A percentile compares a stretch with the other conserved stretches of the same genome.
Conservation (phyloP, 1,140 invertebrate genomes). For the Colletes gigas region DNA sequence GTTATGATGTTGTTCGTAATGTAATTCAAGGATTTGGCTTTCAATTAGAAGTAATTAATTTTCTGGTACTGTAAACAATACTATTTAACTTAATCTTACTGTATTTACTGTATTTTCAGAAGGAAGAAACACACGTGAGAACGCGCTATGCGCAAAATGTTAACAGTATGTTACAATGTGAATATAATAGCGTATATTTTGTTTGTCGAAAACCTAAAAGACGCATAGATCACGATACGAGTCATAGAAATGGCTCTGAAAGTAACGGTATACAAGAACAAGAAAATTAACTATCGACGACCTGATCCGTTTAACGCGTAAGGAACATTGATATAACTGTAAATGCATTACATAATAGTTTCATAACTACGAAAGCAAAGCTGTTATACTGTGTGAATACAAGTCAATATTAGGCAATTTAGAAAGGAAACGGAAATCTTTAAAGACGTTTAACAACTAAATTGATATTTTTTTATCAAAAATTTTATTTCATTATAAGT, state of each 20-base stretch:
- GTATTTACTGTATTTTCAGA: conserved; percentile 81
- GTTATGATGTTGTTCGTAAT: conserved; percentile 91
- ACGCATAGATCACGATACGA: conserved; percentile 43
- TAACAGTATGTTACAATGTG: conserved; percentile 95
- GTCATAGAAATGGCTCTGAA: conserved; percentile 70
- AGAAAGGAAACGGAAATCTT: conserved; percentile 15
- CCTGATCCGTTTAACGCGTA: conserved; percentile 44
- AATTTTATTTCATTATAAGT: conserved; percentile 34
- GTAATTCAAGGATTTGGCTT: conserved; percentile 95
- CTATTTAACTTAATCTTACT: conserved; percentile 50
- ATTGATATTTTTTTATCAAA: conserved; percentile 37
- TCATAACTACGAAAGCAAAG: conserved; percentile 35
- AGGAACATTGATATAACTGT: conserved; percentile 53
- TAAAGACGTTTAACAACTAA: conserved; percentile 19
- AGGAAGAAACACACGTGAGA: conserved; percentile 88
- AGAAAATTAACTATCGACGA: conserved; percentile 65
- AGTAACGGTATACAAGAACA: conserved; percentile 71
- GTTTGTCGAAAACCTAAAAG: conserved; percentile 88
- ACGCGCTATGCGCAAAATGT: conserved; percentile 96
- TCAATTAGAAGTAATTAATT: conserved; percentile 86
- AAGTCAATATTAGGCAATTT: conserved; percentile 41
- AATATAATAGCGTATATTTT: conserved; percentile 95
- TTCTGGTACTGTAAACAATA: conserved; percentile 19
- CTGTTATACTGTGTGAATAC: conserved; percentile 38
- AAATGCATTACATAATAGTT: conserved; percentile 39